phyloP scores from a whole-genome alignment of 2,888 invertebrate species.

The Corbicula japonica region DNA sequence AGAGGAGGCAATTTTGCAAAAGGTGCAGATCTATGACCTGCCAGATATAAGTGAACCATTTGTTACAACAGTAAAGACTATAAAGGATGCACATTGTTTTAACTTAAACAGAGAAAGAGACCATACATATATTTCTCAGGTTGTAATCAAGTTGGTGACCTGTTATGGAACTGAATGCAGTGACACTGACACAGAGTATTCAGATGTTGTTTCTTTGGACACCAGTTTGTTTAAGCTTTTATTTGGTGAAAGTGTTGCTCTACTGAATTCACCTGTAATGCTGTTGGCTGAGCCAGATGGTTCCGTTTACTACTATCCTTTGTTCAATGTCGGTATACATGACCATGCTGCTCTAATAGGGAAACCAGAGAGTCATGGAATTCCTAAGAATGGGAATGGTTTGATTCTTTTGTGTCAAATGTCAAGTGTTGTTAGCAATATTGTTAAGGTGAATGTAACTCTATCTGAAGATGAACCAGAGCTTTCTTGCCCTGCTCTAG shows the following conservation, averaged over 20 bases:
- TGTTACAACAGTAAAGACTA: not conserved
- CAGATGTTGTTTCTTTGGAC: conserved; percentile 30
- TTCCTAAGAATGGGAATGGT: not conserved
- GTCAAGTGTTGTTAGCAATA: conserved; percentile 19
- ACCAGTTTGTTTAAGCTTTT: conserved; percentile 40
- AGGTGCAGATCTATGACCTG: not conserved
- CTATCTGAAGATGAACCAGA: not conserved
- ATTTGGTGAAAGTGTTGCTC: conserved; percentile 46
- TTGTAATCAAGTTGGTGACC: conserved; percentile 34
- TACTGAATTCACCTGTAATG: conserved; percentile 49
- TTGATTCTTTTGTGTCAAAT: conserved; percentile 50
- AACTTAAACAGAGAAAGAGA: not conserved
- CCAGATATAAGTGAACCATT: not conserved
- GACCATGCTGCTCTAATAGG: not conserved
- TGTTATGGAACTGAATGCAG: conserved; percentile 8
- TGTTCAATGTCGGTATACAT: too few relatives aligned
- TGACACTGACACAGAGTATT: not conserved
- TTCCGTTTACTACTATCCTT: conserved; percentile 47
- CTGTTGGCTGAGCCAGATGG: conserved; percentile 55
- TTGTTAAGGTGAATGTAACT: conserved; percentile 11
- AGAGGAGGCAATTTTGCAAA: not conserved
- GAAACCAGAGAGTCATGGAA: conserved; percentile 1
- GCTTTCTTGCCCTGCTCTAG: not conserved
- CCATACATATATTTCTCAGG: too few relatives aligned
- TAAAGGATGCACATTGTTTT: not conserved